phyloP scores from a whole-genome alignment of 2,113 vertebrate genomes.

The Jacana jacana region DNA sequence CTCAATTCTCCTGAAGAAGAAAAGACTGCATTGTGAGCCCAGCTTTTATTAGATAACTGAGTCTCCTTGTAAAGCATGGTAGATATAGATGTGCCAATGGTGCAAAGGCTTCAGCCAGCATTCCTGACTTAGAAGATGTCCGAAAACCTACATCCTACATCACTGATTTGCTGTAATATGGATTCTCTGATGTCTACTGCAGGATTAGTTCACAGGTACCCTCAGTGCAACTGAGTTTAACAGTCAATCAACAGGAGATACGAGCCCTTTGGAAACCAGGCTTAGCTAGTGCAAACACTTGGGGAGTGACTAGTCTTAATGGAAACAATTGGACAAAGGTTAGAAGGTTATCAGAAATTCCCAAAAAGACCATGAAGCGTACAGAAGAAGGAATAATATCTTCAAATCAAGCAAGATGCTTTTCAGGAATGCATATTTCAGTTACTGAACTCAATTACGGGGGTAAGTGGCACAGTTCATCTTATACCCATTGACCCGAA shows the following conservation, averaged over 20 bases:
- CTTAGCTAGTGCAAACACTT: neutral
- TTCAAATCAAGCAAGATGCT: neutral
- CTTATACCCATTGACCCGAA: neutral
- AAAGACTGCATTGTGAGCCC: neutral
- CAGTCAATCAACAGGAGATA: neutral
- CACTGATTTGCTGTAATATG: neutral
- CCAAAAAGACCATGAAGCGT: fast-evolving
- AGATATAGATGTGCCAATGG: neutral
- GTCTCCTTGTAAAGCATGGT: neutral
- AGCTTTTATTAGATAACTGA: neutral
- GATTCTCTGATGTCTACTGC: neutral
- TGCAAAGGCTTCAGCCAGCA: neutral
- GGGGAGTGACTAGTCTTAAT: neutral
- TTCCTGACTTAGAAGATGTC: neutral
- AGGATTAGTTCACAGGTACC: neutral
- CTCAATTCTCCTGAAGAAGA: neutral
- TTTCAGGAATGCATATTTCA: neutral
- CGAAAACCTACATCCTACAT: neutral
- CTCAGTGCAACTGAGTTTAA: neutral
- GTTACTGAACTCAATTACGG: neutral
- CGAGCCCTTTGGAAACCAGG: neutral
- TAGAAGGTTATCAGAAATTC: neutral
- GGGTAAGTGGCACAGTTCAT: neutral
- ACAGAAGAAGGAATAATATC: neutral
- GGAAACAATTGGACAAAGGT: neutral